Base-by-base conservation (phyloP, 2,113 vertebrate genomes). In the Salvelinus fontinalis region DNA sequence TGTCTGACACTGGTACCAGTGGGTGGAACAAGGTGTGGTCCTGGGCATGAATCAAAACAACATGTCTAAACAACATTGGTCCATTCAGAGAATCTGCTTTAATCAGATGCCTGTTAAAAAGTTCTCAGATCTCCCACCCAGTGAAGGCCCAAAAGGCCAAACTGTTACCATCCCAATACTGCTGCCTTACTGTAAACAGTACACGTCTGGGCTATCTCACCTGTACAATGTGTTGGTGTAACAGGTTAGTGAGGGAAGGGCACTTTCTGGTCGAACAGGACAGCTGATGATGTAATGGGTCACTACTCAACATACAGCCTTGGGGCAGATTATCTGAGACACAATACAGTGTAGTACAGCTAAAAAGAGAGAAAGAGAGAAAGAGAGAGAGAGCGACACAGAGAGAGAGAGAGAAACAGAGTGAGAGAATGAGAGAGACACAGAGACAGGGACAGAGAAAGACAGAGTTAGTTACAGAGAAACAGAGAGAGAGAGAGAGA, bases 211-310 rank as follows among this genome's bases (percentile, higher is more conserved):
- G 13, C 39, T 16, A 54, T 16, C 49, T 54, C 51, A 18, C 51
- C 51, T 54, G 51, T 54, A 18, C 51, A 54, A 18, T 18, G 13
- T 54, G 16, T 27, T 29, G 65, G 65, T 57, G 29, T 48, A 59
- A 70, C 75, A 76, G 68, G 68, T 76, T 44, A 70, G 3, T 54
- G 64, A 20, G 24, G 59, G 31, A 6, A 81, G 85, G 86, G 78
- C 85, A 86, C 75, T 88, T 78, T 73, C 85, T 87, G 76, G 80
- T 83, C 34, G 64, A 81, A 75, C 71, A 65, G 70, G 60, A 79
- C 67, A 76, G 78, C 78, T 83, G 75, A 83, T 62, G 12, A 22
- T 9, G n/a, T 48, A 44, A 26, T 12, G 39, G 39, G 9, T 44
- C 49, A 34, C 4, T 9, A 26, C 12, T 71, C 20, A 71, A 71